A percentile compares a stretch with the other conserved stretches of the same genome.
Conservation (phyloP, 2,113 vertebrate species). For the Mystacornis crossleyi region DNA sequence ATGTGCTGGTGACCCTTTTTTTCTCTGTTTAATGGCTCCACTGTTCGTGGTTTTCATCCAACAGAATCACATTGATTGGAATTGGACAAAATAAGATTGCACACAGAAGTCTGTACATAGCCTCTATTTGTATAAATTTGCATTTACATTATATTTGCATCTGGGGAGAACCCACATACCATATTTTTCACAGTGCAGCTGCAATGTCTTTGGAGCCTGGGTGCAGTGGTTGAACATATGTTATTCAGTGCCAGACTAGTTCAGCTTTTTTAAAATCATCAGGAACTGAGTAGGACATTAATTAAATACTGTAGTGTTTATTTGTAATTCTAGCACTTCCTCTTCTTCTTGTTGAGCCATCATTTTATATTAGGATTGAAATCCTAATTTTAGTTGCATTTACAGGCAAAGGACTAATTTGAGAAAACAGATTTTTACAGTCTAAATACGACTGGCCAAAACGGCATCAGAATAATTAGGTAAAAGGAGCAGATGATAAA, state of each 20-base stretch:
- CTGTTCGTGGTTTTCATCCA: not conserved
- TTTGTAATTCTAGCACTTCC: slow-evolving; percentile 22
- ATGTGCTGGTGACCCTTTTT: not conserved
- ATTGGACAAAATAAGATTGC: not conserved
- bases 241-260: not conserved
- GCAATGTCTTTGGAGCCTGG: not conserved
- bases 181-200: slow-evolving; percentile 19
- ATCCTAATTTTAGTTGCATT: slow-evolving; percentile 26
- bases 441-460: not conserved
- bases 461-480: not conserved
- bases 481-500: not conserved
- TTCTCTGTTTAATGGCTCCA: not conserved
- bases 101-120: not conserved
- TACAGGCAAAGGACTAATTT: not conserved
- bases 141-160: slow-evolving; percentile 22
- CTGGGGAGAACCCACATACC: not conserved
- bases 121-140: not conserved
- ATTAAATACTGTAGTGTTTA: not conserved
- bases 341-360: slow-evolving; percentile 37
- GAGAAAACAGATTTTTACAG: not conserved
- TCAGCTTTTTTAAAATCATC: not conserved
- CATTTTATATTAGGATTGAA: slow-evolving; percentile 19
- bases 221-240: not conserved
- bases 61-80: slow-evolving; percentile 8
- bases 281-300: not conserved